Evolutionary conservation across 1,140 invertebrate genomes (phyloP), one percentile per base, ranked within the genome.

Genomic region (Drosophila simulans): DNA sequence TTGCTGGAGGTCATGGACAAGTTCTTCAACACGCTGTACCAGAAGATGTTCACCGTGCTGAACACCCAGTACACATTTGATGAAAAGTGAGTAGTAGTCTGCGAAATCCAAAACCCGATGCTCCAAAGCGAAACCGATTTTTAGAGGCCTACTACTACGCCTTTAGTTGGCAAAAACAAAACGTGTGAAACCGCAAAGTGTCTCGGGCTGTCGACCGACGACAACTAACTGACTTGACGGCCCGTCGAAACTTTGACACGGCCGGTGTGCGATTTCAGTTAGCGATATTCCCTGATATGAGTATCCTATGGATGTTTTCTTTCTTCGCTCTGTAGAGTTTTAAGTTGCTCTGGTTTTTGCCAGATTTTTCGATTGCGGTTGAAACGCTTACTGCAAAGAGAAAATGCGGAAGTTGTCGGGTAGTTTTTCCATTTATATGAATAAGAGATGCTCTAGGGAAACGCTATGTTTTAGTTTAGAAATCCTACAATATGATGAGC

Each of bases 41-140:
- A 98, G 92, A 97, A 97, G 91, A 99, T 99, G 98, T 99, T 99
- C 93, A 96, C 95, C 0, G 97, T 99, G 25, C 93, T 99, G 64
- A 99, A 99, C 92, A 94, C 95, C 4, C 97, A 98, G 91, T 98
- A 98, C 90, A 94, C 94, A 45, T 98, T 99, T 86, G 95, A 97
- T 92, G 95, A 96, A 43, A 96, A 96, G 94, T 98, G 93, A 94
- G 94, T 94, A 77, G 37, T 4, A 39, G 37, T 79, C 49, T 35
- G 49, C 15, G 49, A 35, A 78, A 78, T 70, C 55, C 63, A 78
- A 70, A 49, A 56, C 65, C 39, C 20, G n/a, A 34, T 31, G 17
- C 52, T 27, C 17, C 37, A 56, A 73, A 56, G 57, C 54, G 59
- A 25, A 25, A 63, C 59, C 25, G 58, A 74, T 81, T 88, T 86